These are phyloP conservation scores for Corythornis vintsioides DNA, from an alignment of 2,113 vertebrate species.

Conservation along the genomic window DNA sequence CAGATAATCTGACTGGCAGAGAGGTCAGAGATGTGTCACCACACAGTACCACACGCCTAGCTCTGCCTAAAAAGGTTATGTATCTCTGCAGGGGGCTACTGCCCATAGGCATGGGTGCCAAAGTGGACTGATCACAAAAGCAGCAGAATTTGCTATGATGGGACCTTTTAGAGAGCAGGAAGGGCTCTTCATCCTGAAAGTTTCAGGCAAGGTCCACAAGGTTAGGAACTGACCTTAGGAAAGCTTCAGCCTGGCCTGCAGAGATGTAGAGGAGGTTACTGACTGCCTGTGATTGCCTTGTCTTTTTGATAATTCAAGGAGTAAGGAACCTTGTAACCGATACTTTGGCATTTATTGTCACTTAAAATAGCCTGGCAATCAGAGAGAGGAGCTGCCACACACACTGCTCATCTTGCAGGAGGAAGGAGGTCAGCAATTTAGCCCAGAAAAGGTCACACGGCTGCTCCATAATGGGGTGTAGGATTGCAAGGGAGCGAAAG, in stretches of 20 bases:
- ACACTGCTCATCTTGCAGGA: not conserved
- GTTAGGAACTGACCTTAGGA: not conserved
- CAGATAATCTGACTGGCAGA: accelerated
- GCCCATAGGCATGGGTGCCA: accelerated
- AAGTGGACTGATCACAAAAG: accelerated
- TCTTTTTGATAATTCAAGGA: not conserved
- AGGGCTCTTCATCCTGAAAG: accelerated
- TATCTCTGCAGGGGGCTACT: not conserved
- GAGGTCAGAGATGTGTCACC: not conserved
- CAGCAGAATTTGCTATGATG: accelerated
- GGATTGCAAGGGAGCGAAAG: not conserved
- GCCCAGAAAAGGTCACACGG: not conserved
- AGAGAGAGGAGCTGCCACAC: not conserved
- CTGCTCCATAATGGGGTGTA: not conserved
- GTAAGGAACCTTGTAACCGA: not conserved
- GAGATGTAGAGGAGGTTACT: not conserved
- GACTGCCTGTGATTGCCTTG: accelerated
- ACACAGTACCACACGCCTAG: accelerated
- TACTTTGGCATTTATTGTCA: not conserved
- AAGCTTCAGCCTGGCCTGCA: not conserved
- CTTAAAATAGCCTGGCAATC: not conserved
- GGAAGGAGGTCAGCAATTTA: not conserved
- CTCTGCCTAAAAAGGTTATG: not conserved
- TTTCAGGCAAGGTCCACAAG: accelerated
- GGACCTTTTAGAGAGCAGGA: not conserved